Evolutionary conservation across 2,113 vertebrate species (phyloP).

Genomic region (Capricornis sumatraensis): DNA sequence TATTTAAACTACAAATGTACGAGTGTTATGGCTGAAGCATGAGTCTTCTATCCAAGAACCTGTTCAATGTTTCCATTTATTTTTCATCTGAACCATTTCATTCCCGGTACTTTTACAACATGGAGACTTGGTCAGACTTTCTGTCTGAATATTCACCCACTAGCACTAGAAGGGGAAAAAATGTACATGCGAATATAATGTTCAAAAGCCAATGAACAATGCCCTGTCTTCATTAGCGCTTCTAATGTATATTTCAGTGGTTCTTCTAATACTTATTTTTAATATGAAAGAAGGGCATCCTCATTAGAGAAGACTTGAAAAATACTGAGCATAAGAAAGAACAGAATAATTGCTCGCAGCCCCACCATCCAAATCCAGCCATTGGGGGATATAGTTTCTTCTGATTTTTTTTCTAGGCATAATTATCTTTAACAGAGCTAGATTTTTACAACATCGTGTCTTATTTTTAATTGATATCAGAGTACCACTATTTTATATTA

Average conservation of each 20-base stretch:
- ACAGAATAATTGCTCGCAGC: neutral
- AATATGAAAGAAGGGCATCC: neutral
- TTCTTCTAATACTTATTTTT: constrained; percentile 14
- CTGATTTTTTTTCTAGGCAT: neutral
- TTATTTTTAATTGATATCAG: neutral
- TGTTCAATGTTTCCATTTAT: neutral
- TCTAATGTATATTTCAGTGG: constrained; percentile 26
- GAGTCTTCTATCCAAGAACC: neutral
- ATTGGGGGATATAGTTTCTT: neutral
- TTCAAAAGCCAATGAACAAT: constrained; percentile 1
- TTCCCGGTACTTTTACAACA: neutral
- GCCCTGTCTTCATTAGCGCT: neutral
- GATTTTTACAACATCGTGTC: neutral
- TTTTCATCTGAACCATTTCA: neutral
- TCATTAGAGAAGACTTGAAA: neutral
- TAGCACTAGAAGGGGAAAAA: neutral
- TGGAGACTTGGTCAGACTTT: neutral
- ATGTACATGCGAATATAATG: neutral
- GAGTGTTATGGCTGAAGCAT: neutral
- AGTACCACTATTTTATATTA: neutral
- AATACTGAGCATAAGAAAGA: neutral
- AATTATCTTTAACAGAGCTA: neutral
- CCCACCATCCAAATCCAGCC: neutral
- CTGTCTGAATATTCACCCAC: neutral
- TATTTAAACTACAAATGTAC: constrained; percentile 14